A percentile compares a stretch with the other conserved stretches of the same genome.
phyloP scores from a whole-genome alignment of 2,113 vertebrate species.

The Poeciliopsis retropinna region DNA sequence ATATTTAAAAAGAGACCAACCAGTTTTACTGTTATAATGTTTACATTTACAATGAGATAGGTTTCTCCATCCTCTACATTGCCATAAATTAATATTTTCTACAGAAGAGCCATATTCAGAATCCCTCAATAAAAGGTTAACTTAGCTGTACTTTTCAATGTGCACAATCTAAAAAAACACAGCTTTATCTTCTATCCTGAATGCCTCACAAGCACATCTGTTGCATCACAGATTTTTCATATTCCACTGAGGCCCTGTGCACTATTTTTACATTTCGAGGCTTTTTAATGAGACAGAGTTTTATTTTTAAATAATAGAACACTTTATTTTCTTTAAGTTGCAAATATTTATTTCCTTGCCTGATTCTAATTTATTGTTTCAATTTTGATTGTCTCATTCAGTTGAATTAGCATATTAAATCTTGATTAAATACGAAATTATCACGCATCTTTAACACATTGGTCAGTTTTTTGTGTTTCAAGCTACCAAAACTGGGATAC shows the following conservation, averaged over 20 bases:
- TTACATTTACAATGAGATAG: no score
- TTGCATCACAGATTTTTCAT: neutral
- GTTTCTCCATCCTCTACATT: no score
- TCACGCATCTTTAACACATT: no score
- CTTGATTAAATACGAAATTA: no score
- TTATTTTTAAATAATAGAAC: neutral
- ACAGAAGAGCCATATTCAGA: no score
- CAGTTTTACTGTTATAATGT: no score
- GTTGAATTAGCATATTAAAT: no score
- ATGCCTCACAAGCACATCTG: neutral
- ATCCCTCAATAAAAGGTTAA: neutral
- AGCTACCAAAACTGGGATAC: neutral
- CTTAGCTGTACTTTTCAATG: neutral
- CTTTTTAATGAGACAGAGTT: neutral
- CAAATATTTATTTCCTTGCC: no score
- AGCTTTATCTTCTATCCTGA: neutral
- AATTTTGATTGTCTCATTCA: no score
- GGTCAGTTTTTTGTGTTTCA: neutral
- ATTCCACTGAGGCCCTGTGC: neutral
- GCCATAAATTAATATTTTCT: no score
- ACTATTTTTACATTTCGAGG: neutral
- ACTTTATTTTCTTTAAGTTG: neutral
- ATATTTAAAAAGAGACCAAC: no score
- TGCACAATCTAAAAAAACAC: neutral
- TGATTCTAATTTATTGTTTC: no score